Conservation (phyloP, 2,113 vertebrate genomes). For the human (Homo sapiens) region GRCh38 chr19:34741501-34742000, state of each 20-base stretch:
- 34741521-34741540: slow-evolving; percentile 67
- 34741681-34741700: slow-evolving; percentile 71
- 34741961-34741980: slow-evolving; percentile 85
- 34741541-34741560: slow-evolving; percentile 64
- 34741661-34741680: slow-evolving; percentile 70
- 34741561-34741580: slow-evolving; percentile 61
- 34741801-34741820: slow-evolving; percentile 28
- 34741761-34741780: slow-evolving; percentile 68
- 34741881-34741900: neutral
- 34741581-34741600: slow-evolving; percentile 58
- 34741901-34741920: slow-evolving; percentile 12
- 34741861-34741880: slow-evolving; percentile 12
- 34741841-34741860: neutral
- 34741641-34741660: slow-evolving; percentile 72
- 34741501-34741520: slow-evolving; percentile 67
- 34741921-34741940: neutral
- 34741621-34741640: slow-evolving; percentile 66
- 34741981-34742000: slow-evolving; percentile 78
- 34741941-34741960: slow-evolving; percentile 85
- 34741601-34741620: slow-evolving; percentile 65
- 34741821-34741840: neutral
- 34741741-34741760: slow-evolving; percentile 70
- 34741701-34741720: slow-evolving; percentile 69
- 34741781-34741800: slow-evolving; percentile 70
- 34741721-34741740: slow-evolving; percentile 69